Evolutionary conservation across 2,797 vertebrate species (phyloP).

Genomic region (Oreonectes daqikongensis): DNA sequence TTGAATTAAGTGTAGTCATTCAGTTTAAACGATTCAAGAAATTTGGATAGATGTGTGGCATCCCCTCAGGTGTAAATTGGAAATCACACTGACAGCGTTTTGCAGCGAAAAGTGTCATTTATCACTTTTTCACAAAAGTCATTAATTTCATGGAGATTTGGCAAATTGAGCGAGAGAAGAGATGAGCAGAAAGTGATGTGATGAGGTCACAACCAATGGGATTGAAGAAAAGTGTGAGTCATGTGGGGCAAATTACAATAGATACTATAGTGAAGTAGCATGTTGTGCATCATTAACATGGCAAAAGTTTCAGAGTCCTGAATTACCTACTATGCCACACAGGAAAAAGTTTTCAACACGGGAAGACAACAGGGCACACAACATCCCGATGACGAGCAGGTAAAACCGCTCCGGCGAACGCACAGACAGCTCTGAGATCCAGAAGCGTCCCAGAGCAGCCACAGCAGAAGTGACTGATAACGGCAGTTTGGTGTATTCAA

Average conservation of each 20-base stretch:
- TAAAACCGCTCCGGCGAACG: neutral
- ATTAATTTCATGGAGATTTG: neutral
- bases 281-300: neutral
- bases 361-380: neutral
- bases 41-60: neutral
- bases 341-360: neutral
- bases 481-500: slow-evolving; percentile 40
- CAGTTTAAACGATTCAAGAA: neutral
- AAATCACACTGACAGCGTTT: neutral
- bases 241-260: neutral
- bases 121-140: neutral
- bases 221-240: neutral
- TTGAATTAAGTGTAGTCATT: neutral
- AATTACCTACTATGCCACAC: slow-evolving; percentile 3
- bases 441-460: slow-evolving; percentile 22
- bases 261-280: too few species aligned
- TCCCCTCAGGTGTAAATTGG: neutral
- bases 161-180: neutral
- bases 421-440: slow-evolving; percentile 34
- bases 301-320: neutral
- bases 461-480: slow-evolving; percentile 36
- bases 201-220: neutral
- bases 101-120: neutral
- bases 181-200: neutral
- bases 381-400: slow-evolving; percentile 16